These are phyloP conservation scores for Sternotherus odoratus DNA, from an alignment of 2,797 vertebrate genomes.

Conservation along the genomic window DNA sequence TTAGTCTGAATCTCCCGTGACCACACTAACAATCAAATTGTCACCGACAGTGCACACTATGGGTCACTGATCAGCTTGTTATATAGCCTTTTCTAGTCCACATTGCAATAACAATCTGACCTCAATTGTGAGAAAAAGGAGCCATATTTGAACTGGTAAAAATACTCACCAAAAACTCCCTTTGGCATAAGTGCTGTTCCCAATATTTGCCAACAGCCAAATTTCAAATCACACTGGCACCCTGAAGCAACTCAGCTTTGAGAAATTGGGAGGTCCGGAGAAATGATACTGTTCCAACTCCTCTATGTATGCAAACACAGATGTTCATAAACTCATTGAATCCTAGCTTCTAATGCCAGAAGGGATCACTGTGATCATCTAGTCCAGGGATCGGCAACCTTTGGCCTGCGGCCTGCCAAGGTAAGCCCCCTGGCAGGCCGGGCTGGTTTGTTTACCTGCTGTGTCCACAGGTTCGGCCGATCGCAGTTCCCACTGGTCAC, in stretches of 20 bases:
- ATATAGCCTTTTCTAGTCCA: background rate
- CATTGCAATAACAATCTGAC: background rate
- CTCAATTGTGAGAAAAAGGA: background rate
- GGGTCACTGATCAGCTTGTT: background rate
- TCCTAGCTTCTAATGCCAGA: too few relatives aligned
- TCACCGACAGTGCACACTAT: background rate
- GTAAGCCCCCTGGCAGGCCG: too few relatives aligned
- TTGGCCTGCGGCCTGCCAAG: too few relatives aligned
- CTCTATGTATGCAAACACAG: background rate
- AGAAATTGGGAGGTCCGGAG: background rate
- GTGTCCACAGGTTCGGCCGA: too few relatives aligned
- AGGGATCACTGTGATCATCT: too few relatives aligned
- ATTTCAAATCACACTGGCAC: background rate
- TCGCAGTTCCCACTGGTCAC: too few relatives aligned
- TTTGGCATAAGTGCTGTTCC: background rate
- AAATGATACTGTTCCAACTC: background rate
- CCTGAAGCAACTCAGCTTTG: background rate
- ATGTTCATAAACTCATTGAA: too few relatives aligned
- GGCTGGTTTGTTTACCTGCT: too few relatives aligned
- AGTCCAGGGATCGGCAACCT: too few relatives aligned
- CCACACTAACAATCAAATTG: background rate
- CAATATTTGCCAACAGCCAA: background rate
- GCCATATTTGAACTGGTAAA: background rate
- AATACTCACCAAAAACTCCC: background rate
- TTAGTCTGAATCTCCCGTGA: background rate